Conservation (phyloP, 2,797 vertebrate genomes). For the Buceros bicornis region DNA sequence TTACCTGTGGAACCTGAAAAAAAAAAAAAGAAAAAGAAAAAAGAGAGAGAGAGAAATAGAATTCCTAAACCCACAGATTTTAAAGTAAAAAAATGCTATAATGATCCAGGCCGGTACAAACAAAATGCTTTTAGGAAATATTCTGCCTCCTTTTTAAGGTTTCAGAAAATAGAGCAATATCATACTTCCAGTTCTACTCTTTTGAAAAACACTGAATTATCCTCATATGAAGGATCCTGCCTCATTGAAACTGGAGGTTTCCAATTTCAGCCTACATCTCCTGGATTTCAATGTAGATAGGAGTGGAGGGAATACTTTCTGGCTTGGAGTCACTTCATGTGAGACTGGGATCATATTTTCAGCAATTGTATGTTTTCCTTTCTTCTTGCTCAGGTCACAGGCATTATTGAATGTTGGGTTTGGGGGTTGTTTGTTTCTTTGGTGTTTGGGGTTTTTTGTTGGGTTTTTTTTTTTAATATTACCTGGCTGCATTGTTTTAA, state of each 20-base stretch:
- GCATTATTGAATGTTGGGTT: background rate
- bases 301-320: background rate
- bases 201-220: background rate
- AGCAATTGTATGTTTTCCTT: background rate
- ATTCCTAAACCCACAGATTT: background rate
- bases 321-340: background rate
- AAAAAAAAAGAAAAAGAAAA: background rate
- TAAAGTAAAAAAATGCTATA: background rate
- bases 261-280: background rate
- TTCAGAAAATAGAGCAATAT: background rate
- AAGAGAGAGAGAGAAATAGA: accelerated
- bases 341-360: background rate
- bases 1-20: background rate
- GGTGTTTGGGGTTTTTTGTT: background rate
- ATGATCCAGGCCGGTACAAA: background rate
- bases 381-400: background rate
- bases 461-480: background rate
- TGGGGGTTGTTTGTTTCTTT: background rate
- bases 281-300: background rate
- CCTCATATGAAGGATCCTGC: background rate
- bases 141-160: background rate
- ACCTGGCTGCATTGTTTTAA: background rate
- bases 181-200: background rate
- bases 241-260: background rate
- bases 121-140: background rate